Base-by-base conservation (phyloP, 2,888 invertebrate species). In the Mesoligia furuncula region DNA sequence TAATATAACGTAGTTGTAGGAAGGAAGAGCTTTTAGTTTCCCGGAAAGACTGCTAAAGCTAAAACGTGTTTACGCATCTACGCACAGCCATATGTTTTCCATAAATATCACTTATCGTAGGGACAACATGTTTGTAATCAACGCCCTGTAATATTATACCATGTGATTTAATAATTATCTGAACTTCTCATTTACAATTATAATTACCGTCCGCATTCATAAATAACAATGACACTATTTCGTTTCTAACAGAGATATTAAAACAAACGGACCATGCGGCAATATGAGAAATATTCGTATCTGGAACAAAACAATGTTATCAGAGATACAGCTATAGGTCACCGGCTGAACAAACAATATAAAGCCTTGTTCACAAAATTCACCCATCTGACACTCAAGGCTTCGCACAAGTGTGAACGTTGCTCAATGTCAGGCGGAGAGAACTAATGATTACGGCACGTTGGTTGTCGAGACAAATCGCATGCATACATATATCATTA, bases 371-470 rank as follows among this genome's bases (percentile, higher is more conserved):
- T 92, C 88, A 85, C 77, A 79, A 88, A 87, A 88, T 85, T 83
- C 91, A 90, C 87, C 89, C 88, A 91, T 91, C 89, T 89, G 79
- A 77, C 82, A 86, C 83, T 90, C 94, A 94, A 94, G 95, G 94
- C 89, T 91, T 86, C 80, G 84, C 84, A 72, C 83, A 89, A 92
- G 90, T 92, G 88, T 90, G 90, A 91, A 92, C 91, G 85, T 87
- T 86, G 81, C 87, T 92, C 95, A 94, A 95, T 94, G 94, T 91
- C 94, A 90, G 86, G 66, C 65, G 57, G 71, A 83, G 78, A 84
- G 88, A 91, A 90, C 90, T 91, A 92, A 92, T 92, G 89, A 91
- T 90, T 91, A 91, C 88, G 88, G 91, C 89, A 90, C 90, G 90
- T 86, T 85, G 87, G 83, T 77, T 84, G 83, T 85, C 83, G 82